Evolutionary conservation across 2,113 vertebrate species (phyloP), one percentile per base, ranked within the genome.

Genomic region (Percopsis transmontana): DNA sequence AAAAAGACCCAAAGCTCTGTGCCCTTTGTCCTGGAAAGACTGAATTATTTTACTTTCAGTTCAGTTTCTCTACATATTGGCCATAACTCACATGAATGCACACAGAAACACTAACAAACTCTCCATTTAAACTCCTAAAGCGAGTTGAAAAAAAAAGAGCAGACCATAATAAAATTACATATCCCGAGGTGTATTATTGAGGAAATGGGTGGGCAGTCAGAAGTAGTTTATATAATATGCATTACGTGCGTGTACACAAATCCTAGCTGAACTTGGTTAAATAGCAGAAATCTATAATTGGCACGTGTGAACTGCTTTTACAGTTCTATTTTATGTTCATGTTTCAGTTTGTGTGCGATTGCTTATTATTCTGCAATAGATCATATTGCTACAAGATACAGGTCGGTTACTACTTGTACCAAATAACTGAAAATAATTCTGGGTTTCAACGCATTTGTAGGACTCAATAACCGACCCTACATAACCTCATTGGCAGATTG

Each of bases 221-320:
- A 70, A 58, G 45, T 71, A 60, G 47, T 13, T 11, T 62, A 73
- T 66, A 57, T 54, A 52, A 64, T 70, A 74, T 62, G 66, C 58
- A 50, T 50, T 19, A 50, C 4, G 8, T 5, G 68, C 74, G 72
- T 79, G 66, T 67, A 70, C 60, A 74, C 48, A 75, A 72, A 77
- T 65, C 68, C 40, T 39, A 33, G 58, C 41, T 59, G 59, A 61
- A 70, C 77, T 70, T 79, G 66, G 69, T 64, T 77, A 65, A 68
- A 74, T 59, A 54, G 41, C 58, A 40, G 16, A 55, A 66, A 79
- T 80, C 76, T 58, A 81, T 81, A 79, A 62, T 18, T 63, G 63
- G 51, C 40, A 59, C 15, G 6, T 27, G 68, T 75, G 76, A 74
- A 69, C 21, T 77, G 66, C 57, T 74, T 77, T 74, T 58, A 58